Base-by-base conservation (phyloP, 2,113 vertebrate genomes). In the Trichomycterus rosablanca region DNA sequence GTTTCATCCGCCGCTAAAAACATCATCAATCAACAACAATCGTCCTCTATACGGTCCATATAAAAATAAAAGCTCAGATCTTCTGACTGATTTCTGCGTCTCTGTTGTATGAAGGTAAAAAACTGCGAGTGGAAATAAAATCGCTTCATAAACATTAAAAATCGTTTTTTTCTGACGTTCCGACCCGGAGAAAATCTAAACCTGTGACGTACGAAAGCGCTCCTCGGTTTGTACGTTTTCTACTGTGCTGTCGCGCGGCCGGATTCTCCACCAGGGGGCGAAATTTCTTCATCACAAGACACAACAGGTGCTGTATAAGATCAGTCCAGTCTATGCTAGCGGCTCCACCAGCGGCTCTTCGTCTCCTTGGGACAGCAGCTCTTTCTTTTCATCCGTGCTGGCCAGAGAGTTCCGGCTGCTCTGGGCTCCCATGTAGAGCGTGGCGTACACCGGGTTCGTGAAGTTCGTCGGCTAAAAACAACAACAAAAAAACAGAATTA, bases 121-220 rank as follows among this genome's bases (percentile, higher is more conserved):
- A 82, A 74, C 68, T 73, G 67, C 78, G 78, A 76, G 79, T 72
- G 74, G 68, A 5, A 57, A 74, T 65, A 66, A 73, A 79, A 78
- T 82, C 74, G 67, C 81, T n/a, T n/a, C n/a, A n/a, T n/a, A n/a
- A n/a, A n/a, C n/a, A n/a, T 84, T 83, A 85, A 83, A 86, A 83
- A 79, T 83, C 74, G 78, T 78, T 77, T 86, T 61, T 74, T 81
- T 77, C 80, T 56, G 67, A 8, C 5, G 46, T 63, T 73, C 67
- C 80, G 77, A 85, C 72, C 78, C 76, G 78, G 84, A 73, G 78
- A 84, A 83, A 88, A 88, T 90, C 90, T 91, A 95, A 95, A 92
- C 97, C 92, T 97, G 94, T 89, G 84, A 94, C 92, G 94, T 97
- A 95, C 89, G 97, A 97, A 97, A 95, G 91, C 94, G 94, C 89